Evolutionary conservation across 2,797 vertebrate genomes (phyloP).

Genomic region (Pangasius larnaudii): DNA sequence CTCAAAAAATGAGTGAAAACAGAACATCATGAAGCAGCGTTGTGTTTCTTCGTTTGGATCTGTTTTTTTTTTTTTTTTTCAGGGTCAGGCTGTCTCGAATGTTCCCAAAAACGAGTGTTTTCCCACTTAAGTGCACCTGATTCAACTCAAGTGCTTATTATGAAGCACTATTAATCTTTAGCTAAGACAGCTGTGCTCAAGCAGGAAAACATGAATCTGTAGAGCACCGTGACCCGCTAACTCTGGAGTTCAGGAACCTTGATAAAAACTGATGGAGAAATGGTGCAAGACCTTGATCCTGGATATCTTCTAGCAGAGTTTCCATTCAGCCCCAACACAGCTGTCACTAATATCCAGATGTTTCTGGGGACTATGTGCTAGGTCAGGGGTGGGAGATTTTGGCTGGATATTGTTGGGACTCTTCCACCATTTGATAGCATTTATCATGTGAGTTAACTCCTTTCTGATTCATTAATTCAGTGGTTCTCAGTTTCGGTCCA

Average conservation of each 20-base stretch:
- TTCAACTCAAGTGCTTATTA: slow-evolving; percentile 20
- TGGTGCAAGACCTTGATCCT: slow-evolving; percentile 20
- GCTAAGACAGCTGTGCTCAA: slow-evolving; percentile 15
- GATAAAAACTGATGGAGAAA: slow-evolving; percentile 15
- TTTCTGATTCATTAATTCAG: neutral
- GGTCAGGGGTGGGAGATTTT: slow-evolving; percentile 8
- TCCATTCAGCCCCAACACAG: slow-evolving; percentile 4
- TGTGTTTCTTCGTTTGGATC: neutral
- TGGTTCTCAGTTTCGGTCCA: neutral
- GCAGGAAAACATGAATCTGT: slow-evolving; percentile 35
- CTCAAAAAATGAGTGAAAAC: neutral
- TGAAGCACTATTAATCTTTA: slow-evolving; percentile 17
- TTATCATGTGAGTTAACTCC: neutral
- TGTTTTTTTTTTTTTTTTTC: neutral
- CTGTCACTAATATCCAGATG: slow-evolving; percentile 23
- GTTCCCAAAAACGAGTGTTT: neutral
- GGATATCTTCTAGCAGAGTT: slow-evolving; percentile 24
- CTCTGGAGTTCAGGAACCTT: slow-evolving; percentile 11
- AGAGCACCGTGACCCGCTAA: slow-evolving; percentile 5
- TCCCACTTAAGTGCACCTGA: slow-evolving; percentile 14
- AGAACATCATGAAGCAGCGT: neutral
- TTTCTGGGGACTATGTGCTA: neutral
- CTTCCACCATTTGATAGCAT: neutral
- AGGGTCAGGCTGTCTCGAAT: slow-evolving; percentile 1
- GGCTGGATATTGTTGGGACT: neutral